Conservation (phyloP, 2,888 invertebrate genomes). For the Fissipunctia ypsillon region DNA sequence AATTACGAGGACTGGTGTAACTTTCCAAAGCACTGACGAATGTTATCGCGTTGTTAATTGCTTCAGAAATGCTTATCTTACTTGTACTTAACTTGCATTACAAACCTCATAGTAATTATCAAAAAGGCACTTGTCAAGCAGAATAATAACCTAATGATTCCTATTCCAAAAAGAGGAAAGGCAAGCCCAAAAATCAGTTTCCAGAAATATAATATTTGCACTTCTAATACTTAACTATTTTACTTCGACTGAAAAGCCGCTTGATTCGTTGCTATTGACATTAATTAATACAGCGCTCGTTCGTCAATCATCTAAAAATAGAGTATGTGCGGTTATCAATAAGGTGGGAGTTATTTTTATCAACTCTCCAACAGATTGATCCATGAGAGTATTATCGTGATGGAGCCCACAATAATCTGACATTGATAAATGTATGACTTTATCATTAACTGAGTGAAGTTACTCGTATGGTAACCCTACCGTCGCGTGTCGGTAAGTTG, state of each 20-base stretch:
- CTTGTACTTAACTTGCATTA: not conserved
- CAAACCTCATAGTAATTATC: not conserved
- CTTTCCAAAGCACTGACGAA: not conserved
- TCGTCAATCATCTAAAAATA: slow-evolving; percentile 36
- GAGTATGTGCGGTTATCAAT: slow-evolving; percentile 17
- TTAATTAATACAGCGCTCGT: slow-evolving; percentile 25
- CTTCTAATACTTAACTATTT: not conserved
- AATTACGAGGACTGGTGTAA: slow-evolving; percentile 1
- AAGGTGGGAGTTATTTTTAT: slow-evolving; percentile 44
- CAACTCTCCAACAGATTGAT: slow-evolving; percentile 30
- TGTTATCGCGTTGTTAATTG: not conserved
- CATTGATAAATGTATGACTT: slow-evolving; percentile 64
- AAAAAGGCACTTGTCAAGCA: not conserved
- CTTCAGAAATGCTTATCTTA: not conserved
- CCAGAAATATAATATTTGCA: not conserved
- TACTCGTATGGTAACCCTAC: slow-evolving; percentile 16
- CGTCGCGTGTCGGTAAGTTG: slow-evolving; percentile 2
- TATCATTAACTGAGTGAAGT: slow-evolving; percentile 37
- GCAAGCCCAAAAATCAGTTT: not conserved
- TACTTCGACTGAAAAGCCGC: not conserved
- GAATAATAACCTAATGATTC: no score
- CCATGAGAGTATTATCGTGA: slow-evolving; percentile 37
- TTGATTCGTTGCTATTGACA: not conserved
- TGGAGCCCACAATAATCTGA: slow-evolving; percentile 54
- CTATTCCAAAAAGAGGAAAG: not conserved